Evolutionary conservation across 2,888 invertebrate genomes (phyloP), one percentile per base, ranked within the genome.

Genomic region (Argyresthia goedartella): DNA sequence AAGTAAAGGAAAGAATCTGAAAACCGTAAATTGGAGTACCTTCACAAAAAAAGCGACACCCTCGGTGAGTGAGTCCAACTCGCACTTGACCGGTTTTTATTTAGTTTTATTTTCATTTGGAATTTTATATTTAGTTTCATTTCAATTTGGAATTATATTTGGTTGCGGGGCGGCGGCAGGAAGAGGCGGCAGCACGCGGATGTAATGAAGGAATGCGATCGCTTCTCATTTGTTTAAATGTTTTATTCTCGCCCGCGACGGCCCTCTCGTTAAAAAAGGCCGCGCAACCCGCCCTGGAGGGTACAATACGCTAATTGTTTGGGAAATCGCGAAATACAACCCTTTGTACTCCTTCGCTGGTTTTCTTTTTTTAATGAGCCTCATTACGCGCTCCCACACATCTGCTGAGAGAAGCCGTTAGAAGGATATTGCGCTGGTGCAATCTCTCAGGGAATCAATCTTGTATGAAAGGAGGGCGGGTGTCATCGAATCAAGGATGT

Each of bases 391-490:
- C 35, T 35, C 13, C 14, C 8, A 6, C 39, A 9, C 39, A 39
- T n/a, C 10, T n/a, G 10, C 8, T 1, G 39, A 8, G 39, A 39
- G 10, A 39, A 9, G 10, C 39, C 39, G 9, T n/a, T 11, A 39
- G 39, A 39, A 4, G 11, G 11, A 41, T 41, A 41, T 13, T 13
- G 11, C 4, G 41, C 6, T 41, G n/a, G n/a, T 11, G 11, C 11
- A 41, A 15, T 44, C 44, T 44, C 44, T n/a, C 4, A 9, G 9
- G 59, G 62, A 67, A 73, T 71, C 73, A 67, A 74, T 75, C 67
- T 61, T 57, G 65, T 60, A 54, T 73, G 71, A 78, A 76, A 73
- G 67, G 73, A 66, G 66, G 61, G 67, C 67, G 62, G 66, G 67
- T 71, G 73, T 8, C 13, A 77, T 78, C 73, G 73, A 76, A 78